These are phyloP conservation scores for Reticulitermes speratus DNA, from an alignment of 1,140 invertebrate genomes.

Conservation along the genomic window DNA sequence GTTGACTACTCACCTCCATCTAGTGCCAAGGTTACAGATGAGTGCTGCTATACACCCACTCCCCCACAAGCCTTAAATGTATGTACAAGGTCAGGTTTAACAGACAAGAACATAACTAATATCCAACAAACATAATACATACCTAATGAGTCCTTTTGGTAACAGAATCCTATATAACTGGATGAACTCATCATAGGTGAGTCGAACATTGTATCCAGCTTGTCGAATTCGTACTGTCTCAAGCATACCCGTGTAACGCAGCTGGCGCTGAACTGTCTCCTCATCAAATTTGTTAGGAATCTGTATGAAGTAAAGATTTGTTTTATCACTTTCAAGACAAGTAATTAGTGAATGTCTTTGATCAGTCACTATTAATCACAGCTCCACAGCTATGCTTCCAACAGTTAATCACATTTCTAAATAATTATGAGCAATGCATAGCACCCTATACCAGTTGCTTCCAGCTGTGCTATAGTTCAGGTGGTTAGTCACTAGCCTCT, in stretches of 20 bases:
- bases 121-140: slow-evolving; percentile 1
- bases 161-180: slow-evolving; percentile 88
- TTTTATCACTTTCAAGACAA: not conserved
- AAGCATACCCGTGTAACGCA: slow-evolving; percentile 92
- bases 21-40: too few relatives aligned
- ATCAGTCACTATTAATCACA: not conserved
- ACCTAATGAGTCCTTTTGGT: slow-evolving; percentile 77
- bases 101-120: too few relatives aligned
- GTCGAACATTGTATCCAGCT: slow-evolving; percentile 91
- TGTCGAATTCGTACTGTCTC: slow-evolving; percentile 94
- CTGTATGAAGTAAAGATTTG: slow-evolving; percentile 45
- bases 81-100: too few relatives aligned
- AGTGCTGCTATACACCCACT: too few relatives aligned
- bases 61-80: too few relatives aligned
- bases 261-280: slow-evolving; percentile 86
- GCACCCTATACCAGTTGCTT: too few relatives aligned
- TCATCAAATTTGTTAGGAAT: slow-evolving; percentile 91
- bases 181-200: slow-evolving; percentile 93
- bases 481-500: too few relatives aligned
- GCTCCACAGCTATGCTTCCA: too few relatives aligned
- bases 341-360: too few relatives aligned
- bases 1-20: too few relatives aligned
- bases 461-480: too few relatives aligned
- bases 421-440: too few relatives aligned
- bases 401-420: not conserved